Percentiles rank a stretch among this genome's conserved stretches.
These are phyloP conservation scores for Drosophila sordidula DNA, from an alignment of 2,888 invertebrate genomes.

Conservation along the genomic window DNA sequence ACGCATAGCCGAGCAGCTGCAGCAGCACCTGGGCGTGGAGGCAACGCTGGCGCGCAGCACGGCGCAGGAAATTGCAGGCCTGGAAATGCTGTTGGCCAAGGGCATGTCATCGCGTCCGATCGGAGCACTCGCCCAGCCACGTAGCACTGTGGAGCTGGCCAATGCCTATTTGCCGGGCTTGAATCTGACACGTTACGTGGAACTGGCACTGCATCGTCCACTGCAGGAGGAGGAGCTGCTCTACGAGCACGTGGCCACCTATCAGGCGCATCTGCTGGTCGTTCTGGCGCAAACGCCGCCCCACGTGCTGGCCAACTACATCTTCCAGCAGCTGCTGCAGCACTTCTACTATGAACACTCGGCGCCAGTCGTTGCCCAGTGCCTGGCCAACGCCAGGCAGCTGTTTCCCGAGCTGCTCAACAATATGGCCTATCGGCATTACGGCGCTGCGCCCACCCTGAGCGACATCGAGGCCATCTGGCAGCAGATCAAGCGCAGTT, in stretches of 20 bases:
- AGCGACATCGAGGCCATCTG: conserved; percentile 76
- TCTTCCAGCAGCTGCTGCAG: conserved; percentile 73
- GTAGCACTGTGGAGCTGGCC: conserved; percentile 53
- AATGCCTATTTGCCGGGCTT: conserved; percentile 48
- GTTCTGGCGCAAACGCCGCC: conserved; percentile 51
- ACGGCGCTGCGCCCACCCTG: conserved; percentile 58
- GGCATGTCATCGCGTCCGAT: conserved; percentile 65
- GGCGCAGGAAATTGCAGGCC: conserved; percentile 68
- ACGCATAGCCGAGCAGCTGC: conserved; percentile 50
- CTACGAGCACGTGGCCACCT: conserved; percentile 74
- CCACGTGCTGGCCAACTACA: conserved; percentile 76
- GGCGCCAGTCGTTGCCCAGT: conserved; percentile 50
- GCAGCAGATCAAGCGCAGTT: conserved; percentile 70
- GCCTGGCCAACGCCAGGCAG: conserved; percentile 60
- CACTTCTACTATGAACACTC: conserved; percentile 67
- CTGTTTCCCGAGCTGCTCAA: conserved; percentile 78
- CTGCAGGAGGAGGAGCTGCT: conserved; percentile 55
- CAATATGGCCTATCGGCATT: conserved; percentile 68
- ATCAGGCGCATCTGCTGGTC: conserved; percentile 62
- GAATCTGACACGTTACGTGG: conserved; percentile 72
- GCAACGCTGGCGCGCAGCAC: conserved; percentile 47
- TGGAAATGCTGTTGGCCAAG: conserved; percentile 67
- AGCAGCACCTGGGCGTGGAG: conserved; percentile 64
- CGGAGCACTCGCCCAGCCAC: conserved; percentile 49
- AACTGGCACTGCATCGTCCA: conserved; percentile 62